Evolutionary conservation across 2,113 vertebrate genomes (phyloP), one percentile per base, ranked within the genome.

Genomic region (Physeter macrocephalus): DNA sequence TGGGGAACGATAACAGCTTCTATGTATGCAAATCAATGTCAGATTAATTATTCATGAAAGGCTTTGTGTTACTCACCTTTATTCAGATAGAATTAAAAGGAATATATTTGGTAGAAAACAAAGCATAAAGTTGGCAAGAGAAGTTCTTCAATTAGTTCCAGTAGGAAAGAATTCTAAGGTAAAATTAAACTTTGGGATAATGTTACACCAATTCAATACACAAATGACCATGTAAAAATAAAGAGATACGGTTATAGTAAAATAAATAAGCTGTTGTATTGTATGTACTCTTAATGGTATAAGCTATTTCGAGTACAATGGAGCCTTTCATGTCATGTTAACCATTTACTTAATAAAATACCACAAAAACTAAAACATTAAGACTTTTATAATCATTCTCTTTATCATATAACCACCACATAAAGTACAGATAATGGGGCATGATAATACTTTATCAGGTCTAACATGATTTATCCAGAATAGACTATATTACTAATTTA

Each of bases 201-300:
- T 18, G 23, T 25, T 78, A 93, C 54, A 46, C 34, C 36, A 80
- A 75, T 86, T 93, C 25, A 94, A 72, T 67, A 93, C 1, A 84
- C 17, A 87, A 80, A 67, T 78, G 14, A 71, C 34, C 49, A 85
- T 31, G 41, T 52, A 66, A 90, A 95, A 97, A 85, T 61, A 92
- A 96, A 90, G 61, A 78, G 89, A 88, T 61, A 88, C 52, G n/a
- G 59, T 31, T 81, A 78, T 5, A 64, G 54, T 78, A 88, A 93
- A 94, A 97, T 64, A 86, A 83, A 90, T 12, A 87, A 92, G 34
- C 61, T 66, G 34, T n/a, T 69, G 62, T n/a, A 31, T 31, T 80
- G 94, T 75, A 61, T 61, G 64, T 93, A 96, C 39, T 94, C 91
- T 98, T 97, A 93, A 95, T 98, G 80, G 91, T 86, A 83, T 43